A percentile compares a stretch with the other conserved stretches of the same genome.
Conservation (phyloP, 2,113 vertebrate genomes). For the Mormyrus iriodes region DNA sequence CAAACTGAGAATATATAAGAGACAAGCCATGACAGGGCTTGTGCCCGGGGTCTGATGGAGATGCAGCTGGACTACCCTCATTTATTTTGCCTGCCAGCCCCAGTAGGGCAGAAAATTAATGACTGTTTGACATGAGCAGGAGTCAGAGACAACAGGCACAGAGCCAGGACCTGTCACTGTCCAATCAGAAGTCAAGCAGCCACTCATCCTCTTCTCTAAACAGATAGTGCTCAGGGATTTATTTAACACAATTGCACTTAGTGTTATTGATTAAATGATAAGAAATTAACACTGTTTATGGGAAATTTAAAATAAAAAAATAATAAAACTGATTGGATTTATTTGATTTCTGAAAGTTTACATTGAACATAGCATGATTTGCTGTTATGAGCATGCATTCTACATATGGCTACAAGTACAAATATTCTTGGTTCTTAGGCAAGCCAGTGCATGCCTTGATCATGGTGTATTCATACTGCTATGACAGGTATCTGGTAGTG, state of each 20-base stretch:
- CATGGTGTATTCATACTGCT: neutral
- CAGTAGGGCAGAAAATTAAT: slow-evolving; percentile 7
- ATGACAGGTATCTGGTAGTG: neutral
- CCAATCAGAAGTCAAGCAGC: neutral
- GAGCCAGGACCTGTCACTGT: neutral
- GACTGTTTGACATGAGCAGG: neutral
- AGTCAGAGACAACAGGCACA: neutral
- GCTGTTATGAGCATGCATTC: neutral
- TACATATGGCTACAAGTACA: neutral
- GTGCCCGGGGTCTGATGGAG: neutral
- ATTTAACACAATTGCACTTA: neutral
- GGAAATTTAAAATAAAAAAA: neutral
- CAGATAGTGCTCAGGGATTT: neutral
- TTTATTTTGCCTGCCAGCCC: slow-evolving; percentile 2
- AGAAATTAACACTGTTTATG: neutral
- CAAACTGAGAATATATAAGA: neutral
- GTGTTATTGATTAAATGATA: neutral
- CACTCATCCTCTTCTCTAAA: neutral
- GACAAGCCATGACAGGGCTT: neutral
- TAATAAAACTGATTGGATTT: neutral
- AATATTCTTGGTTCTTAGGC: neutral
- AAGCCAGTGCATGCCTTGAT: neutral
- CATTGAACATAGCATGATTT: neutral
- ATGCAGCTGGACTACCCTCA: neutral
- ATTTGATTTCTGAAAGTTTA: neutral